Evolutionary conservation across 2,888 invertebrate genomes (phyloP), one percentile per base, ranked within the genome.

Genomic region (Pharmacophagus antenor): DNA sequence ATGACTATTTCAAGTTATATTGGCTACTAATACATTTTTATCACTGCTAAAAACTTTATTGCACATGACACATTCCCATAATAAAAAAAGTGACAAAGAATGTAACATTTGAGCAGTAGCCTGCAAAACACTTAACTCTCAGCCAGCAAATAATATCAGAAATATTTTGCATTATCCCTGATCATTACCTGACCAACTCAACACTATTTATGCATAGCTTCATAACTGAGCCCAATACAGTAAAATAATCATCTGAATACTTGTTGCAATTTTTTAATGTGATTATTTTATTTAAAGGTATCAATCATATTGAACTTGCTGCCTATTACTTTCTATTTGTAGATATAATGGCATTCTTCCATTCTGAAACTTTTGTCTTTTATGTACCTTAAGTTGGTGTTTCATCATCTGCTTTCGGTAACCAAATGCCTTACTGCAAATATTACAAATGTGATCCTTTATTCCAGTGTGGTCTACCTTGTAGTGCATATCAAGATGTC

Each of bases 351-450:
- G 90, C 70, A 77, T 77, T 63, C 84, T 73, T 0, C 90, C 89
- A 65, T 77, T 77, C 58, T 70, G 76, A 1, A 85, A 60, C 62
- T 90, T 90, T 25, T 82, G 77, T 57, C 89, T 73, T 56, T 90
- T 88, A 65, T 90, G 90, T 0, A 88, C 88, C 63, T 77, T 84
- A 0, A 81, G 62, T 57, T 88, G 84, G 69, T 90, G 90, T 68
- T 85, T 88, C 85, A 85, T 86, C 86, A 89, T 80, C 65, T 86
- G 87, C 62, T 85, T 88, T 7, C 85, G 70, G 60, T 85, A 84
- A 2, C 88, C 88, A 77, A 89, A 89, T 1, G 81, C 81, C 65
- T 88, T 88, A 0, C 84, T 83, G 63, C 90, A 90, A 1, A 80
- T 64, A 56, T 78, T 79, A 56, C 89, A 90, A 2, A 81, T 62